Evolutionary conservation across 2,113 vertebrate species (phyloP).

Genomic region (Setophaga kirtlandii): DNA sequence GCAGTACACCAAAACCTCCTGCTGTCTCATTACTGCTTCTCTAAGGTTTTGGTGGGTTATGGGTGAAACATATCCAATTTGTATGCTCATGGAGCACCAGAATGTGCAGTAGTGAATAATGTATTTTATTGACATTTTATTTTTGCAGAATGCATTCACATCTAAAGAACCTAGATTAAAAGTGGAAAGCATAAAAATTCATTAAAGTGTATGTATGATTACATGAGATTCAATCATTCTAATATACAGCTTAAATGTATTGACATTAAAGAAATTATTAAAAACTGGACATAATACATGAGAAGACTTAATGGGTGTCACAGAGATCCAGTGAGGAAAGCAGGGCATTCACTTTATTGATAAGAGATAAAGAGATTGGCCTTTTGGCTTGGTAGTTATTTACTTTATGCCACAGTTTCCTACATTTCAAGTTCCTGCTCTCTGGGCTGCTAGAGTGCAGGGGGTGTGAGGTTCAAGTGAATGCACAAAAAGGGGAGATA

Average conservation of each 20-base stretch:
- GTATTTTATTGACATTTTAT: slow-evolving; percentile 56
- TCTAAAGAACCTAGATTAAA: neutral
- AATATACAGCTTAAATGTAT: neutral
- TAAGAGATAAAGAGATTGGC: neutral
- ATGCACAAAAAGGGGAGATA: neutral
- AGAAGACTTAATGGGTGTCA: neutral
- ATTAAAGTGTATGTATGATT: neutral
- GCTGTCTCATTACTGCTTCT: neutral
- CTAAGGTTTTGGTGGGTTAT: neutral
- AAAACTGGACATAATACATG: neutral
- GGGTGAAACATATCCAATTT: neutral
- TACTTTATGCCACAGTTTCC: neutral
- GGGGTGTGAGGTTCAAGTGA: neutral
- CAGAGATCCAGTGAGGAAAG: neutral
- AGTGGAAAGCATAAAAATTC: neutral
- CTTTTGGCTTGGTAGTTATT: neutral
- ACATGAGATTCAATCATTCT: neutral
- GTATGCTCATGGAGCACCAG: neutral
- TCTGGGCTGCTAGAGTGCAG: slow-evolving; percentile 47
- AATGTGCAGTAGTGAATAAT: slow-evolving; percentile 21
- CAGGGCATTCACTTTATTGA: neutral
- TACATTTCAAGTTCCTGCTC: neutral
- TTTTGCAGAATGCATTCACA: neutral
- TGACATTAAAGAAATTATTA: neutral
- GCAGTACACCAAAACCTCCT: neutral